Conservation (phyloP, 2,888 invertebrate species). For the Embidobia sp. region DNA sequence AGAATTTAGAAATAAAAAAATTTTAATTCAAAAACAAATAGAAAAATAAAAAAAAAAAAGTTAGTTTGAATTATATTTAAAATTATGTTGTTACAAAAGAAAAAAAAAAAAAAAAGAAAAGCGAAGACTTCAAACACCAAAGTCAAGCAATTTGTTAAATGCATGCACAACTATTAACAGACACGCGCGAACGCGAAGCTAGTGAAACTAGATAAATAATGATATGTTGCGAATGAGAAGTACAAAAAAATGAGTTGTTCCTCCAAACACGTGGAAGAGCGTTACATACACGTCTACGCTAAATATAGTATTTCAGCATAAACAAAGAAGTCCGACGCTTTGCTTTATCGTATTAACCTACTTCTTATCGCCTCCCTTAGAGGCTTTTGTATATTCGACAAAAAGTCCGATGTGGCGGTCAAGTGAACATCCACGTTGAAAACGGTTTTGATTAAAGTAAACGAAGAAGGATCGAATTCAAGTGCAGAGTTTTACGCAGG, state of each 20-base stretch:
- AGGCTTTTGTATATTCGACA: slow-evolving; percentile 63
- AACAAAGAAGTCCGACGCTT: slow-evolving; percentile 69
- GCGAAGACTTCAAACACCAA: no score
- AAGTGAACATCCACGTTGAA: slow-evolving; percentile 4
- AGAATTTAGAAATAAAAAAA: no score
- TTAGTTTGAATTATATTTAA: no score
- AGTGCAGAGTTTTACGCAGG: no score
- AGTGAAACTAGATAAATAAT: background rate
- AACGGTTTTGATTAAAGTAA: no score
- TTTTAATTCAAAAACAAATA: no score
- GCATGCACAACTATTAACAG: no score
- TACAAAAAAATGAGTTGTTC: background rate
- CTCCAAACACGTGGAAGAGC: slow-evolving; percentile 13
- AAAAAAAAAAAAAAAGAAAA: no score
- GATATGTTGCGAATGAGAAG: background rate
- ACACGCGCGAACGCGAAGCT: background rate
- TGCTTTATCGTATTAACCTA: slow-evolving; percentile 74
- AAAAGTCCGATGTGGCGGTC: slow-evolving; percentile 13
- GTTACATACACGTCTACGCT: slow-evolving; percentile 29
- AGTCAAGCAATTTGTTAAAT: no score
- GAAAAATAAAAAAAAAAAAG: no score
- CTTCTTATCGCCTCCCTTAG: slow-evolving; percentile 71
- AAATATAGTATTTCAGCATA: slow-evolving; percentile 59
- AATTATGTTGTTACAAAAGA: no score
- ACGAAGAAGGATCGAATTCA: no score